Base-by-base conservation (phyloP, 2,113 vertebrate species). In the Ascaphus truei region DNA sequence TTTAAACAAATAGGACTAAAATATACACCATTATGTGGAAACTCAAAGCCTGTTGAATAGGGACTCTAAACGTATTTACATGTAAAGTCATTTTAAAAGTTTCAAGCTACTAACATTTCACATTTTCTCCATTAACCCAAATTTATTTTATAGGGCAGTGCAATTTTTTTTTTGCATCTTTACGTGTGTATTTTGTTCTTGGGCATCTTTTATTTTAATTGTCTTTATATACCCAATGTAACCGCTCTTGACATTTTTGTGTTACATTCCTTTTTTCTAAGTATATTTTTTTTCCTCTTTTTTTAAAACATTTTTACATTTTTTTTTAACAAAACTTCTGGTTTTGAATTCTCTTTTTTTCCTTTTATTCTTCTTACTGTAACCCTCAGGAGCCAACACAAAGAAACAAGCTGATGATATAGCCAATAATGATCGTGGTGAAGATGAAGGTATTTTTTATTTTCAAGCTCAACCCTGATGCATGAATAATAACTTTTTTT, bases 391-490 rank as follows among this genome's bases (percentile, higher is more conserved):
- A 88, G 87, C 86, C 91, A 92, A 90, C 90, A 85, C 86, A 90
- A 92, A 93, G 91, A 94, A 87, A 87, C 88, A 84, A 84, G 88
- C 79, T 79, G 89, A 92, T 91, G 94, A 90, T 92, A 91, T 93
- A 88, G 88, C 84, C 87, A 94, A 80, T 94, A 95, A 94, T 93
- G 92, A 92, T 79, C 91, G 85, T 87, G 91, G 80, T 84, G 87
- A 84, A 83, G 89, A 94, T 77, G 84, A 94, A 94, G 93, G 94
- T 96, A 95, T 94, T 93, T 94, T 90, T 92, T 85, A 39, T 76
- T 84, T 71, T 43, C 72, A 88, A 89, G 79, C 76, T 85, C 85
- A 62, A 90, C 72, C 79, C 68, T 84, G 81, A 81, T 95, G 92
- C 92, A 95, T 95, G 93, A 88, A 85, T 81, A 78, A 81, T 41